Conservation (phyloP, 2,113 vertebrate species). For the Thamnaconus septentrionalis region DNA sequence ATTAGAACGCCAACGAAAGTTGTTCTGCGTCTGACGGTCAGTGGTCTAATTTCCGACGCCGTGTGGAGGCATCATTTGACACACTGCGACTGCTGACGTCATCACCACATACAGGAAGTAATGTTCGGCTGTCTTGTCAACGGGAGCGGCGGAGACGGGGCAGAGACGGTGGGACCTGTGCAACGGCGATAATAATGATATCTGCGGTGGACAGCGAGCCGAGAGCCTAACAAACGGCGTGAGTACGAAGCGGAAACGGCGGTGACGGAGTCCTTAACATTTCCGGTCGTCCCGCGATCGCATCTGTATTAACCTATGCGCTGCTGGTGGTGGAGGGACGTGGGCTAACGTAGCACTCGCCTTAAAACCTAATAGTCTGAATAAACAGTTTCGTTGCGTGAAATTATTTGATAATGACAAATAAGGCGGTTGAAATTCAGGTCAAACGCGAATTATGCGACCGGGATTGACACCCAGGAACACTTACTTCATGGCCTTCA, state of each 20-base stretch:
- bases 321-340: constrained; percentile 22
- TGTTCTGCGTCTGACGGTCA: no score
- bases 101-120: constrained; percentile 60
- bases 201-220: background rate
- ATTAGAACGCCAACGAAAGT: no score
- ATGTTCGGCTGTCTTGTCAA: constrained; percentile 9
- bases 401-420: background rate
- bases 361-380: background rate
- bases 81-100: constrained; percentile 41
- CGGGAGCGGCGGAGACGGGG: constrained; percentile 7
- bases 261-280: background rate
- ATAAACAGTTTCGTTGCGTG: background rate
- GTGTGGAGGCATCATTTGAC: constrained; percentile 24
- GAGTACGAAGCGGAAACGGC: constrained; percentile 18
- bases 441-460: no score
- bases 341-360: background rate
- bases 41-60: constrained; percentile 9
- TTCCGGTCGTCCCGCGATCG: constrained; percentile 5
- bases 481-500: no score
- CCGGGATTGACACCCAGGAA: no score
- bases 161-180: background rate
- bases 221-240: constrained; percentile 28
- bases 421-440: no score
- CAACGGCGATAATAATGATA: constrained; percentile 22
- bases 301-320: constrained; percentile 40